A percentile compares a stretch with the other conserved stretches of the same genome.
phyloP scores from a whole-genome alignment of 2,113 vertebrate species.

The Lethenteron reissneri region DNA sequence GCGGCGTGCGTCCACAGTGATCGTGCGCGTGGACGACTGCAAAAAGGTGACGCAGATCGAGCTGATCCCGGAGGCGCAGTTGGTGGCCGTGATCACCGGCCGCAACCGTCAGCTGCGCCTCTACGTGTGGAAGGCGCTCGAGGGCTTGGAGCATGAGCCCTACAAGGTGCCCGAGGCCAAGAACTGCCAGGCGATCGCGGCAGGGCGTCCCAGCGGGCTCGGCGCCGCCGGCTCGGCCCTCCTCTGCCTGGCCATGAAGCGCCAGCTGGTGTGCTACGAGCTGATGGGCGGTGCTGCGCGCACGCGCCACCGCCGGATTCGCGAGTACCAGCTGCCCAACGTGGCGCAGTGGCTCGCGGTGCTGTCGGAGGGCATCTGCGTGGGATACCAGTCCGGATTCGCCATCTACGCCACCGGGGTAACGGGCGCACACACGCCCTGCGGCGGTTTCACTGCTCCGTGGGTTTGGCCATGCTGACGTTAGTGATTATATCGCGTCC shows the following conservation, averaged over 20 bases:
- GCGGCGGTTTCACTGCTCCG: too few relatives aligned
- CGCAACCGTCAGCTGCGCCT: conserved; percentile 91
- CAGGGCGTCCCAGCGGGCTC: conserved; percentile 47
- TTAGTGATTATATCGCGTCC: too few relatives aligned
- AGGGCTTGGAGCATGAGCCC: conserved; percentile 68
- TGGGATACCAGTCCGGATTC: conserved; percentile 81
- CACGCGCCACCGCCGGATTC: conserved; percentile 55
- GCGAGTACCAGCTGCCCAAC: conserved; percentile 66
- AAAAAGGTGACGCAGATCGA: conserved; percentile 95
- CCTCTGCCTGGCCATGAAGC: conserved; percentile 82
- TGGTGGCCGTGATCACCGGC: conserved; percentile 82
- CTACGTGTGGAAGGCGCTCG: conserved; percentile 52
- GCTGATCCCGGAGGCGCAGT: conserved; percentile 59
- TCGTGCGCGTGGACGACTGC: conserved; percentile 78
- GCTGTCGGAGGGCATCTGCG: conserved; percentile 64
- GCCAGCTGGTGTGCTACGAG: conserved; percentile 80
- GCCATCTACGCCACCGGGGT: conserved; percentile 26
- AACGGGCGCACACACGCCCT: too few relatives aligned
- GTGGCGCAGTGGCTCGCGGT: conserved; percentile 83
- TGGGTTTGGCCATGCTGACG: too few relatives aligned
- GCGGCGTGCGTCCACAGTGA: conserved; percentile 30
- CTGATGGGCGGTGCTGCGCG: conserved; percentile 69
- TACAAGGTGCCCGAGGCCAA: conserved; percentile 76
- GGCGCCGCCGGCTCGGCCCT: conserved; percentile 25
- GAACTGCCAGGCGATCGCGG: conserved; percentile 61